Evolutionary conservation across 2,888 invertebrate species (phyloP), one percentile per base, ranked within the genome.

Genomic region (Tetrapedia diversipes): DNA sequence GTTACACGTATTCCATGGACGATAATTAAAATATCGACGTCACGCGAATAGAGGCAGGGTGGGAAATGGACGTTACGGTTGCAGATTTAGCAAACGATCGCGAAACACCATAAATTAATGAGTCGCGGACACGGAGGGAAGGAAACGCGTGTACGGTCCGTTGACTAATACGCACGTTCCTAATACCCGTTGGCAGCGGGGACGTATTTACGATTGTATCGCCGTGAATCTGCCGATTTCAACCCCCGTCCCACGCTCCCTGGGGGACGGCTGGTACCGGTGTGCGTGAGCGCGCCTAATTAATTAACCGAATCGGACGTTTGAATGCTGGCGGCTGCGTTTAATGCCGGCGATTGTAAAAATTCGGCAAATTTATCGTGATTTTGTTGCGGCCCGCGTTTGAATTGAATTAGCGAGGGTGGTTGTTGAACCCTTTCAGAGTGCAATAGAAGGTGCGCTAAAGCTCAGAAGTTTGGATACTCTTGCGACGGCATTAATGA

Each of bases 31-130:
- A 66, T 59, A 69, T 65, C 70, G 65, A 6, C 39, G 59, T 22
- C 60, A 10, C 37, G 37, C 22, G 75, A 60, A 59, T 24, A 59
- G 53, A 24, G 59, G 39, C 34, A 49, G 59, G 6, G 34, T 10
- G 29, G 56, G 75, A n/a, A 61, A 68, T 60, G 70, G 68, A 47
- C 41, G 80, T 45, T 22, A 63, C 68, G 73, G n/a, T 73, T 53
- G 77, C 80, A 71, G 74, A 77, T 71, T 64, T 66, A 57, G 51
- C 59, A 54, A 79, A 79, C 61, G 73, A 77, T 78, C 75, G 70
- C 43, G 80, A 67, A 75, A 72, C 75, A 57, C 66, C 81, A 77
- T 80, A 75, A 81, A 81, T 81, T 77, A 81, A 81, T 77, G 73
- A 79, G 49, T 77, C 61, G 47, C 72, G 54, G 67, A 49, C 73